A percentile compares a stretch with the other conserved stretches of the same genome.
Evolutionary conservation across 2,113 vertebrate genomes (phyloP).

Genomic region (Gadus macrocephalus): DNA sequence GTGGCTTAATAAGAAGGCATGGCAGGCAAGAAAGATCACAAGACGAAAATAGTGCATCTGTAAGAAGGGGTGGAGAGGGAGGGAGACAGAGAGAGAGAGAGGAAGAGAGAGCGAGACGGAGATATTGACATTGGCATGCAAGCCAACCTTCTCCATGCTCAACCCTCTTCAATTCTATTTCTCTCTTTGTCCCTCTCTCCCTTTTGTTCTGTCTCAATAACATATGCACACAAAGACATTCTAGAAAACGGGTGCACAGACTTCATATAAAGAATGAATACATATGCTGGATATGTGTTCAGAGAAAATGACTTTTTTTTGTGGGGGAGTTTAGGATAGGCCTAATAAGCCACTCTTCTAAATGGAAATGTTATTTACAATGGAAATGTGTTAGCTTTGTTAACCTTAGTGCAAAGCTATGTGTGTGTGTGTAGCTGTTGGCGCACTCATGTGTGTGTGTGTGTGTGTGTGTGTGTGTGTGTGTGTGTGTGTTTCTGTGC

Average conservation of each 20-base stretch:
- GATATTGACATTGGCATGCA: conserved; percentile 51
- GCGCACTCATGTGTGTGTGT: background rate
- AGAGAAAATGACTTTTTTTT: conserved; percentile 30
- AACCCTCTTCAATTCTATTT: conserved; percentile 18
- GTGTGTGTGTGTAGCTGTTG: background rate
- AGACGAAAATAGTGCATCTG: conserved; percentile 10
- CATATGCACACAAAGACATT: background rate
- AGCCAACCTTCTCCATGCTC: conserved; percentile 29
- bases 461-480: background rate
- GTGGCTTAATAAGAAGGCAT: conserved; percentile 24
- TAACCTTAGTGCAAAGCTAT: too few relatives aligned
- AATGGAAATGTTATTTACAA: too few relatives aligned
- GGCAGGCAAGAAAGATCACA: background rate
- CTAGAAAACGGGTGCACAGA: conserved; percentile 13
- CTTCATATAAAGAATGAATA: too few relatives aligned
- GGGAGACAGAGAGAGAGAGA: conserved; percentile 16
- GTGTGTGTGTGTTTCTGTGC: background rate
- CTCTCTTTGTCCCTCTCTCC: conserved; percentile 9
- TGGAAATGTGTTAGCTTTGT: background rate
- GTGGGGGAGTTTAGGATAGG: too few relatives aligned
- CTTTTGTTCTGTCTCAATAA: background rate
- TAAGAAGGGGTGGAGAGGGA: conserved; percentile 5
- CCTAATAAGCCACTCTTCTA: too few relatives aligned
- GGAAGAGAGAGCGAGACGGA: background rate
- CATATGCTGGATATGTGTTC: conserved; percentile 10